phyloP scores from a whole-genome alignment of 30 jellyfish, hydroid and myxozoan genomes.

The Sanderia malayensis region DNA sequence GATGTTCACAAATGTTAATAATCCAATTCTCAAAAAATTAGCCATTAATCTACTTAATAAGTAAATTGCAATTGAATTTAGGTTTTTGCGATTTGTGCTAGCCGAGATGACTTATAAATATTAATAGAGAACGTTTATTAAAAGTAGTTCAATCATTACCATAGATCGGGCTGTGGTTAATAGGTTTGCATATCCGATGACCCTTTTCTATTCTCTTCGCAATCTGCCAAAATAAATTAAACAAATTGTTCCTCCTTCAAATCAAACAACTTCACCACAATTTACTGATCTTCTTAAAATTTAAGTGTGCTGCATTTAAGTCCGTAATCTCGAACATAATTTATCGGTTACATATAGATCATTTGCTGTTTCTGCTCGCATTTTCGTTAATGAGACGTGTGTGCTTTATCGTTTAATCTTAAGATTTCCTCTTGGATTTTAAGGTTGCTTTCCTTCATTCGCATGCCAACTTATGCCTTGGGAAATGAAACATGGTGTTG shows the following conservation, averaged over 20 bases:
- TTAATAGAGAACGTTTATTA: conserved; percentile 49
- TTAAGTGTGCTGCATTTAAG: conserved; percentile 55
- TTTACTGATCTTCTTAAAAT: conserved; percentile 55
- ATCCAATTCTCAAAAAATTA: neutral
- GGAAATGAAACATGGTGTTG: too few species aligned
- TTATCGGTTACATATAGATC: conserved; percentile 60
- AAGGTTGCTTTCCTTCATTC: neutral
- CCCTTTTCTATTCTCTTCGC: conserved; percentile 39
- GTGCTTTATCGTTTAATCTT: neutral
- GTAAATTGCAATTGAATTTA: conserved; percentile 45
- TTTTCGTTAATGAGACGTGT: neutral
- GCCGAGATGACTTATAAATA: conserved; percentile 49
- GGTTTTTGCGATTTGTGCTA: conserved; percentile 40
- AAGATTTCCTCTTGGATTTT: neutral
- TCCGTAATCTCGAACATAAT: conserved; percentile 49
- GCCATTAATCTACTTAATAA: conserved; percentile 8
- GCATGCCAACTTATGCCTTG: too few species aligned
- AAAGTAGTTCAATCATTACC: conserved; percentile 54
- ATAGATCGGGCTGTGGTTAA: conserved; percentile 45
- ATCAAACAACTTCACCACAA: conserved; percentile 50
- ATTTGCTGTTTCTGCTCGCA: too few species aligned
- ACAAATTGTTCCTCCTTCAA: conserved; percentile 61
- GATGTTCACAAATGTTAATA: too few species aligned
- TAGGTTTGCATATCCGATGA: conserved; percentile 46
- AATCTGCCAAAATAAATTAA: conserved; percentile 10